Percentiles rank a stretch among this genome's conserved stretches.
Conservation (phyloP, 2,113 vertebrate genomes). For the Butorides virescens region DNA sequence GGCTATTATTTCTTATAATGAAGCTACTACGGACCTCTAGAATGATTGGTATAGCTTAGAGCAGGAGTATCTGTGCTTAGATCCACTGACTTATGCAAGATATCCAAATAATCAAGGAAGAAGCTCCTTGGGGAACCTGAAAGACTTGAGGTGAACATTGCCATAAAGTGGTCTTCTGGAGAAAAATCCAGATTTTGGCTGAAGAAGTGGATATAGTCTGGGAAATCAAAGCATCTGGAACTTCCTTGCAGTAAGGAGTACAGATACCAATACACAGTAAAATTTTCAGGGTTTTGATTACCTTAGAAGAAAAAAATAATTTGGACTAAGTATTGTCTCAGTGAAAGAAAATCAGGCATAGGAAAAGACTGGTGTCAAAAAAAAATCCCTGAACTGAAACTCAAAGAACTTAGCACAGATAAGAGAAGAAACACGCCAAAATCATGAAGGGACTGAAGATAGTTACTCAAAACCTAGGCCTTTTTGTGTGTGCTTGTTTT, state of each 20-base stretch:
- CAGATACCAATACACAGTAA: neutral
- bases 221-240: neutral
- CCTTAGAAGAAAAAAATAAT: neutral
- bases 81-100: neutral
- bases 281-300: neutral
- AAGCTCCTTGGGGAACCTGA: neutral
- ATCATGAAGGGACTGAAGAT: neutral
- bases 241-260: neutral
- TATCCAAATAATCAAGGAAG: neutral
- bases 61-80: neutral
- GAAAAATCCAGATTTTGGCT: neutral
- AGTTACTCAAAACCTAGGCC: neutral
- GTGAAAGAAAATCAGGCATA: neutral
- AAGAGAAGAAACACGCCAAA: neutral
- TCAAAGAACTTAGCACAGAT: neutral
- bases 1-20: neutral
- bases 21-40: neutral
- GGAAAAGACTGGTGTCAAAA: neutral
- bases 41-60: neutral
- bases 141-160: neutral
- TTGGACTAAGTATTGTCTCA: neutral
- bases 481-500: neutral
- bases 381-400: neutral
- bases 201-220: neutral
- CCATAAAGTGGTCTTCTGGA: neutral